Conservation (phyloP, 2,797 vertebrate species). For the Aulostomus chinensis region DNA sequence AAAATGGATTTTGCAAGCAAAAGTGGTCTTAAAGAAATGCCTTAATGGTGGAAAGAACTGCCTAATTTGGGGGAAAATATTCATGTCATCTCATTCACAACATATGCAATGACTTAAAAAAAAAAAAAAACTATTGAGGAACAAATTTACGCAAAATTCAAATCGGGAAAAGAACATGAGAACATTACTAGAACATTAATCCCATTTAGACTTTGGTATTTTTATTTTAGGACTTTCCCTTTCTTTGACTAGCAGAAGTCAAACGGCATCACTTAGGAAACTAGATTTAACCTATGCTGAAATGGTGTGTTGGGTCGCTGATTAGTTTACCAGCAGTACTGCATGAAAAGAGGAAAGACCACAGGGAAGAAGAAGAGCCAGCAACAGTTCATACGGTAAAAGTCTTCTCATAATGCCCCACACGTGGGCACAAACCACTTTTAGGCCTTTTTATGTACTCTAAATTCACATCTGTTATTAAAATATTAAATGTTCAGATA, state of each 20-base stretch:
- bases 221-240: constrained; percentile 48
- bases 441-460: constrained; percentile 44
- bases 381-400: constrained; percentile 55
- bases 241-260: constrained; percentile 66
- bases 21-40: constrained; percentile 38
- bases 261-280: constrained; percentile 35
- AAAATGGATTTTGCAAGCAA: constrained; percentile 42
- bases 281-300: constrained; percentile 25
- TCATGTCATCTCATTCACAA: constrained; percentile 25
- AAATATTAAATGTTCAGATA: constrained; percentile 75
- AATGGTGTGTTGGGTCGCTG: constrained; percentile 30
- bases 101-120: constrained; percentile 28
- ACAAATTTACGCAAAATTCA: constrained; percentile 16
- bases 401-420: constrained; percentile 40
- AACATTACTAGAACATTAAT: too few species aligned
- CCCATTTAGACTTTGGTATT: constrained; percentile 65
- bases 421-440: constrained; percentile 41
- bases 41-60: constrained; percentile 50
- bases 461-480: constrained; percentile 75
- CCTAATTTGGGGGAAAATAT: constrained; percentile 38
- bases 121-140: constrained; percentile 23
- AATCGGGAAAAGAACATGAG: constrained; percentile 13
- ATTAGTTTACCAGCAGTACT: constrained; percentile 32
- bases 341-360: constrained; percentile 44
- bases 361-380: constrained; percentile 37